phyloP scores from a whole-genome alignment of 2,888 invertebrate genomes.

The Dicroscelio sp. region DNA sequence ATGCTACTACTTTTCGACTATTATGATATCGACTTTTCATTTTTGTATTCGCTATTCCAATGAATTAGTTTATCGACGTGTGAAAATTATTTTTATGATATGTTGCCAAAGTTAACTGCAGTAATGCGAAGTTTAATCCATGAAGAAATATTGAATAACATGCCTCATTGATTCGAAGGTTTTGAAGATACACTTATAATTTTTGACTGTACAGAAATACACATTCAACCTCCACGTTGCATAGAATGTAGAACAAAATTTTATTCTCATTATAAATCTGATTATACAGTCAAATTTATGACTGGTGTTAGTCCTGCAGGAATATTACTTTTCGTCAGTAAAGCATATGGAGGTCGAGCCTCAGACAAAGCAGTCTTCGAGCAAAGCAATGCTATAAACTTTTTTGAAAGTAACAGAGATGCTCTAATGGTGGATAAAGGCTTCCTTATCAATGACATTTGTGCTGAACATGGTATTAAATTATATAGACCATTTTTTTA shows the following conservation, averaged over 20 bases:
- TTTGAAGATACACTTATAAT: slow-evolving; percentile 78
- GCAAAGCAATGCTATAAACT: slow-evolving; percentile 52
- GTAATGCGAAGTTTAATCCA: background rate
- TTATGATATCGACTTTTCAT: slow-evolving; percentile 28
- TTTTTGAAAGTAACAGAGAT: slow-evolving; percentile 66
- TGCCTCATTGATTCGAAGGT: slow-evolving; percentile 83
- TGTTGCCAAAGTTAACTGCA: background rate
- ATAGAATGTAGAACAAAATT: slow-evolving; percentile 77
- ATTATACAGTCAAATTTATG: slow-evolving; percentile 68
- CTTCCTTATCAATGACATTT: slow-evolving; percentile 70
- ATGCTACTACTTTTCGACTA: too few species aligned
- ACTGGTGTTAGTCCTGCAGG: slow-evolving; percentile 85
- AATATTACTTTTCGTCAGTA: slow-evolving; percentile 82
- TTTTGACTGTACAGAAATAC: slow-evolving; percentile 74
- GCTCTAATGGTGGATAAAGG: slow-evolving; percentile 35
- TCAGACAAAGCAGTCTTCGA: slow-evolving; percentile 79
- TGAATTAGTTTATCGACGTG: background rate
- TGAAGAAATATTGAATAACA: slow-evolving; percentile 63
- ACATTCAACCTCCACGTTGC: slow-evolving; percentile 81
- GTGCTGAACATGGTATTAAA: slow-evolving; percentile 41
- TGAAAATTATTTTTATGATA: background rate
- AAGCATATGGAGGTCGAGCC: slow-evolving; percentile 45
- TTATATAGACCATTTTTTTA: slow-evolving; percentile 65
- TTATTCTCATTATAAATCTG: slow-evolving; percentile 31
- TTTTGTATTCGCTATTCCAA: slow-evolving; percentile 11